phyloP scores from a whole-genome alignment of 2,797 vertebrate genomes.

The Carduelis carduelis region DNA sequence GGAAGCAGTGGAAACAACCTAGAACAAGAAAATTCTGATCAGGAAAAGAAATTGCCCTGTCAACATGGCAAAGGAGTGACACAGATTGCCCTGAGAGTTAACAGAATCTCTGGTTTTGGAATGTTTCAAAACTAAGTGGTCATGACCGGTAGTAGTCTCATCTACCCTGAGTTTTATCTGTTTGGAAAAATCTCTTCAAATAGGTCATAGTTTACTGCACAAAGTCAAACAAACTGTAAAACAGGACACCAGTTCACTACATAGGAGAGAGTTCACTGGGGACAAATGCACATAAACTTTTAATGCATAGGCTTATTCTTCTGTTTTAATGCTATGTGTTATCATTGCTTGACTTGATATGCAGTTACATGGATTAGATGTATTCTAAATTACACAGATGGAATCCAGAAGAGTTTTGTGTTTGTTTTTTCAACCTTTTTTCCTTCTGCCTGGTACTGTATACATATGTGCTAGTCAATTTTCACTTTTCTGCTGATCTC shows the following conservation, averaged over 20 bases:
- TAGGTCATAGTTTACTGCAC: neutral
- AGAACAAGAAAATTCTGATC: neutral
- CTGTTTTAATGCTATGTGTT: neutral
- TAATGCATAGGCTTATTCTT: neutral
- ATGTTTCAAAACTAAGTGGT: neutral
- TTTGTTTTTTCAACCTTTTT: neutral
- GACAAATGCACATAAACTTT: neutral
- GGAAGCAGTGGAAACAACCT: neutral
- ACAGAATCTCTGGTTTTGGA: neutral
- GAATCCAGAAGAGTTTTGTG: neutral
- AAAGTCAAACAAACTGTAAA: neutral
- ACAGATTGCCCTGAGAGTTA: neutral
- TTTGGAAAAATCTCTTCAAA: neutral
- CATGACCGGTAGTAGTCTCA: neutral
- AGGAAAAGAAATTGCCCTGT: neutral
- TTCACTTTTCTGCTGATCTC: neutral
- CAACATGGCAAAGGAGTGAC: neutral
- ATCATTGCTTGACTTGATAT: neutral
- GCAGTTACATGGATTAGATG: neutral
- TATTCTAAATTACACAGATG: neutral
- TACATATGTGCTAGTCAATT: neutral
- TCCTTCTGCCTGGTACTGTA: neutral
- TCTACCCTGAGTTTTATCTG: neutral
- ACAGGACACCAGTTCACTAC: neutral
- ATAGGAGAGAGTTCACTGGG: neutral